Evolutionary conservation across 2,888 invertebrate species (phyloP).

Genomic region (Drosophila aldrichi): DNA sequence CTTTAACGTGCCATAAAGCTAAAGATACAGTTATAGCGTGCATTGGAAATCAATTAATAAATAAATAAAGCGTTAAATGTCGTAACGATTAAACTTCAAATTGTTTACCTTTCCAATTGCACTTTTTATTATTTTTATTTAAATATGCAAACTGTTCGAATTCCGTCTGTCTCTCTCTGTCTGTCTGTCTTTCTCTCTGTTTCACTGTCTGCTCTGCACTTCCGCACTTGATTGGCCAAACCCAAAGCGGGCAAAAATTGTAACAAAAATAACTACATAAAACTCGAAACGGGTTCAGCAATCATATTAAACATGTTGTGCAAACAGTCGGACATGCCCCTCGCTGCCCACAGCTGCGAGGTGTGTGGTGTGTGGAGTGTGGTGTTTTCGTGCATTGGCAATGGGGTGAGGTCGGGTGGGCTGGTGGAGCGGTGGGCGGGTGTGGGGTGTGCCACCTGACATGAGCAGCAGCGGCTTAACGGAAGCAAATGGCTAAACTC

Average conservation of each 20-base stretch:
- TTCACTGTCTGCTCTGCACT: slow-evolving; percentile 49
- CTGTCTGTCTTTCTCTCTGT: not conserved
- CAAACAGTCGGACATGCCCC: slow-evolving; percentile 59
- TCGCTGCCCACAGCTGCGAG: slow-evolving; percentile 2
- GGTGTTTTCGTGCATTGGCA: not conserved
- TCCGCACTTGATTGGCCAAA: slow-evolving; percentile 75
- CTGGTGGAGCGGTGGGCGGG: slow-evolving; percentile 2
- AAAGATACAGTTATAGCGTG: slow-evolving; percentile 30
- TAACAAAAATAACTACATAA: slow-evolving; percentile 72
- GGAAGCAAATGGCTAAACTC: slow-evolving; percentile 33
- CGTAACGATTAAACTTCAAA: slow-evolving; percentile 55
- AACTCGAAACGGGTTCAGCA: slow-evolving; percentile 75
- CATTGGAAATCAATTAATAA: slow-evolving; percentile 34
- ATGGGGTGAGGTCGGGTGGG: slow-evolving; percentile 4
- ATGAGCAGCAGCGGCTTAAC: slow-evolving; percentile 32
- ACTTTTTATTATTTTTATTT: slow-evolving; percentile 29
- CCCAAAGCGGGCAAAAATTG: slow-evolving; percentile 61
- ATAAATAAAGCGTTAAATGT: slow-evolving; percentile 44
- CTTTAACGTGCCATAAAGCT: slow-evolving; percentile 23
- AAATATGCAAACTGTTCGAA: slow-evolving; percentile 69
- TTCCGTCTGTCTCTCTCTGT: slow-evolving; percentile 8
- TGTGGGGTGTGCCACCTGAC: slow-evolving; percentile 55
- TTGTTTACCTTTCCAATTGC: slow-evolving; percentile 75
- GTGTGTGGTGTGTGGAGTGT: slow-evolving; percentile 1
- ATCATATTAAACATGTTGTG: slow-evolving; percentile 82